Conservation (phyloP, 2,888 invertebrate species). For the Chrysopilus asiliformis region DNA sequence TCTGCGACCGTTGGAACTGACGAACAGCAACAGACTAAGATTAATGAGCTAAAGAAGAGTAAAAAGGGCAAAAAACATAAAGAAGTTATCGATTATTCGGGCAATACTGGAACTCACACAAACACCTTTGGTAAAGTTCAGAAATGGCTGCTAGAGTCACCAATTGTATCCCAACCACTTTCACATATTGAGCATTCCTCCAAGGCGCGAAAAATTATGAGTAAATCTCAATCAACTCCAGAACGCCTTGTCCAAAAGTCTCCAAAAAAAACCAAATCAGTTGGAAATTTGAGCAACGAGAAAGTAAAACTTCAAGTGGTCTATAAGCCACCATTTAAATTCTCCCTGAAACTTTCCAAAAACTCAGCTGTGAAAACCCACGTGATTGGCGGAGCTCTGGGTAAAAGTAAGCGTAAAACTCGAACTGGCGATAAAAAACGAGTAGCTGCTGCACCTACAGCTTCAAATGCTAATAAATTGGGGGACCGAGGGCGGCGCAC, state of each 20-base stretch:
- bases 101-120: slow-evolving; percentile 24
- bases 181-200: slow-evolving; percentile 35
- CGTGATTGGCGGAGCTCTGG: slow-evolving; percentile 24
- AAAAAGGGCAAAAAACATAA: slow-evolving; percentile 44
- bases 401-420: slow-evolving; percentile 25
- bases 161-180: slow-evolving; percentile 36
- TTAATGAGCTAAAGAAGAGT: slow-evolving; percentile 32
- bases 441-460: slow-evolving; percentile 14
- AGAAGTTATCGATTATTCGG: slow-evolving; percentile 40
- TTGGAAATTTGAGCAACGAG: slow-evolving; percentile 51
- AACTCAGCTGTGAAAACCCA: slow-evolving; percentile 35
- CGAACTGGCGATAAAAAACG: slow-evolving; percentile 18
- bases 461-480: slow-evolving; percentile 4
- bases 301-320: slow-evolving; percentile 72
- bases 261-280: slow-evolving; percentile 52
- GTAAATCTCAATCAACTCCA: slow-evolving; percentile 76
- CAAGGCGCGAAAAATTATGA: slow-evolving; percentile 40
- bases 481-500: slow-evolving; percentile 24
- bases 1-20: slow-evolving; percentile 39
- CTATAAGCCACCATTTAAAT: slow-evolving; percentile 77
- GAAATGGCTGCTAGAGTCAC: slow-evolving; percentile 69
- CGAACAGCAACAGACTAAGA: slow-evolving; percentile 36
- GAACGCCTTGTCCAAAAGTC: slow-evolving; percentile 52
- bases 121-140: slow-evolving; percentile 62
- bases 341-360: slow-evolving; percentile 57